Conservation (phyloP, 2,113 vertebrate genomes). For the Paramisgurnus dabryanus region DNA sequence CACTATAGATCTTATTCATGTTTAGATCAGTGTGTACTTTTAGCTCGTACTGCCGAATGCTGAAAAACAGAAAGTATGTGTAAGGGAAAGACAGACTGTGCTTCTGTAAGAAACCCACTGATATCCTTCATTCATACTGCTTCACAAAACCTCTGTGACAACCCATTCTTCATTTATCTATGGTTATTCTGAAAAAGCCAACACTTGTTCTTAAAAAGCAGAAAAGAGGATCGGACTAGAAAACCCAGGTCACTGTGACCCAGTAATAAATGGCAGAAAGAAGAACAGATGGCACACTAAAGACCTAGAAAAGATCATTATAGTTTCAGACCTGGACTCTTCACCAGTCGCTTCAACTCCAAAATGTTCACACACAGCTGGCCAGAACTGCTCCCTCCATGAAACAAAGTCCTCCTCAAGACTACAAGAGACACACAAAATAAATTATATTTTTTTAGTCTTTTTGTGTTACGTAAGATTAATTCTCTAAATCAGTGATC, state of each 20-base stretch:
- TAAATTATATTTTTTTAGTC: too few relatives aligned
- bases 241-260: slow-evolving; percentile 16
- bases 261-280: neutral
- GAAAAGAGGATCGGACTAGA: neutral
- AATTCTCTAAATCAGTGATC: too few relatives aligned
- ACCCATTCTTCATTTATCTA: neutral
- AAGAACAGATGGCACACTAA: neutral
- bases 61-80: slow-evolving; percentile 57
- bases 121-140: neutral
- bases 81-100: neutral
- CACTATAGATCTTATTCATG: slow-evolving; percentile 84
- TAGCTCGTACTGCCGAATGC: slow-evolving; percentile 96
- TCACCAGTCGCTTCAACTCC: slow-evolving; percentile 95
- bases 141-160: neutral
- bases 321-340: slow-evolving; percentile 84
- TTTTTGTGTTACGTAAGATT: too few relatives aligned
- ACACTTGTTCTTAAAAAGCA: neutral
- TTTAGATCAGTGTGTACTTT: slow-evolving; percentile 83
- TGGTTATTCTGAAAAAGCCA: neutral
- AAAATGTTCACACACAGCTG: slow-evolving; percentile 93
- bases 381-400: slow-evolving; percentile 99
- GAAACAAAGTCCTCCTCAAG: slow-evolving; percentile 97
- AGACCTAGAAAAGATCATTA: neutral
- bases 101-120: neutral
- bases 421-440: slow-evolving; percentile 57